A percentile compares a stretch with the other conserved stretches of the same genome.
phyloP scores from a whole-genome alignment of 2,113 vertebrate species.

The Poecile atricapillus region DNA sequence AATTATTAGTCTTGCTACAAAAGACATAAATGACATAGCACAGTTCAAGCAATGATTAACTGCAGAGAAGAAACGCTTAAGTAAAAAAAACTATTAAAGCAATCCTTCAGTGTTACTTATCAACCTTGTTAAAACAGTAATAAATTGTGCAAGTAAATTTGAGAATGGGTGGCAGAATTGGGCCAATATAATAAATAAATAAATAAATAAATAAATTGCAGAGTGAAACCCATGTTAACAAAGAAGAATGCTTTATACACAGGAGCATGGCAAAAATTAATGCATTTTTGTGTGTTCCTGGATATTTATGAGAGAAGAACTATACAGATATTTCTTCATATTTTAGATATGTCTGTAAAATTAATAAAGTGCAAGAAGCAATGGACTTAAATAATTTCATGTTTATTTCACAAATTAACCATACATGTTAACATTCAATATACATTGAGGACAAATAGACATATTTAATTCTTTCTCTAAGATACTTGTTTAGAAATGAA shows the following conservation, averaged over 20 bases:
- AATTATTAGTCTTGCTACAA: background rate
- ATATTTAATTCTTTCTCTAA: background rate
- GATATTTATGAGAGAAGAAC: background rate
- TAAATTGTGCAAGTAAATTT: background rate
- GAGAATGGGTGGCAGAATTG: background rate
- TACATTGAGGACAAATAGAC: conserved; percentile 11
- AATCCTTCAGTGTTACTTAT: background rate
- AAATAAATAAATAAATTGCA: background rate
- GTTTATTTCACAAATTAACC: conserved; percentile 66
- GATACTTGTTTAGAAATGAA: background rate
- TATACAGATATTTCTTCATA: background rate
- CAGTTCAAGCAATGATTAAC: background rate
- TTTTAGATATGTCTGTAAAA: background rate
- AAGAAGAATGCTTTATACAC: background rate
- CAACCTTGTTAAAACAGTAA: background rate
- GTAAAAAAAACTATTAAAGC: background rate
- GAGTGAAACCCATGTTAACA: background rate
- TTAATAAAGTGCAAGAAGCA: background rate
- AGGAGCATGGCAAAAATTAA: background rate
- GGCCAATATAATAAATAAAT: background rate
- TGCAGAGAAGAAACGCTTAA: background rate
- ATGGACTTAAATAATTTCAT: background rate
- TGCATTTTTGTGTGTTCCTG: background rate
- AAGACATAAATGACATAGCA: background rate
- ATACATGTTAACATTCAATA: conserved; percentile 30